Conservation (phyloP, 2,888 invertebrate genomes). For the Drosophila helvetica region DNA sequence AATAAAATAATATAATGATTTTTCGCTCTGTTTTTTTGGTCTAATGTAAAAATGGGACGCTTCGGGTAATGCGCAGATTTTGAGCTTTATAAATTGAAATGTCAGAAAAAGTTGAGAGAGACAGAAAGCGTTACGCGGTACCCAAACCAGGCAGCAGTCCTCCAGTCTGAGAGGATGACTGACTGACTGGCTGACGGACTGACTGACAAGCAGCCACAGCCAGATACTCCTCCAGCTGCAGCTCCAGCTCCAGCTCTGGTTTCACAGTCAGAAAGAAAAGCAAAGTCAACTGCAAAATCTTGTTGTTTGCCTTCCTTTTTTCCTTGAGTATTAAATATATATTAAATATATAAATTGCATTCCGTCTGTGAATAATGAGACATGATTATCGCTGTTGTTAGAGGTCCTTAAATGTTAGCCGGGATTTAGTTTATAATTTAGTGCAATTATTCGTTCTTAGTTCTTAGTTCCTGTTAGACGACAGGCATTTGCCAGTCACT, state of each 20-base stretch:
- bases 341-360: slow-evolving; percentile 46
- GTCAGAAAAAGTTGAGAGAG: slow-evolving; percentile 74
- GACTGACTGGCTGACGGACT: slow-evolving; percentile 7
- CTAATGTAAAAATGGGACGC: slow-evolving; percentile 67
- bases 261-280: slow-evolving; percentile 11
- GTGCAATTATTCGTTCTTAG: slow-evolving; percentile 9
- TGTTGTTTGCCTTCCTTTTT: slow-evolving; percentile 21
- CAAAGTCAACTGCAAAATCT: slow-evolving; percentile 59
- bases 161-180: slow-evolving; percentile 14
- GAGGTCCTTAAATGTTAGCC: slow-evolving; percentile 7
- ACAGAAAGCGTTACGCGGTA: neutral
- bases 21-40: slow-evolving; percentile 45
- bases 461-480: too few species aligned
- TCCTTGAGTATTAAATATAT: slow-evolving; percentile 15
- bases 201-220: slow-evolving; percentile 67
- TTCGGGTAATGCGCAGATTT: slow-evolving; percentile 74
- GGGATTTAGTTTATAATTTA: slow-evolving; percentile 15
- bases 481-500: too few species aligned
- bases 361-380: slow-evolving; percentile 49
- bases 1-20: too few species aligned
- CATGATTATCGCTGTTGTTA: slow-evolving; percentile 16
- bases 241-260: neutral
- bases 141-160: slow-evolving; percentile 15
- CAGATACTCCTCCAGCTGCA: slow-evolving; percentile 31
- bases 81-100: slow-evolving; percentile 80